phyloP scores from a whole-genome alignment of 2,113 vertebrate genomes.

The Chascanopsetta lugubris region DNA sequence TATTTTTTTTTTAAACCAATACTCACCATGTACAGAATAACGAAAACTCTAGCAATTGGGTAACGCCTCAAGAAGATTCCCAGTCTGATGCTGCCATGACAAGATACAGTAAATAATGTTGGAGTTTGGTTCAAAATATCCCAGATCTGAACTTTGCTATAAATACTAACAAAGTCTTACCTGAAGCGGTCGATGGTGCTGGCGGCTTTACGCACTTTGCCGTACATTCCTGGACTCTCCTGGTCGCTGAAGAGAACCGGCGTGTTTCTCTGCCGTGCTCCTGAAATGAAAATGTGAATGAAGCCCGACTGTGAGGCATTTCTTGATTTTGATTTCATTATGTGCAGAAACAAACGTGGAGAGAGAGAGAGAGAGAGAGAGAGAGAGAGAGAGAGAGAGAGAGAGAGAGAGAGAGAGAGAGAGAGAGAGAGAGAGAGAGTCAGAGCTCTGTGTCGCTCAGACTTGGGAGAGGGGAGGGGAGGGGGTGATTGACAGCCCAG shows the following conservation, averaged over 20 bases:
- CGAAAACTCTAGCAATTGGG: conserved; percentile 92
- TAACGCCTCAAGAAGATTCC: conserved; percentile 97
- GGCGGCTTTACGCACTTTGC: conserved; percentile 93
- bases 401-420: too few relatives aligned
- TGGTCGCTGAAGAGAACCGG: conserved; percentile 91
- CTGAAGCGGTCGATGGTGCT: conserved; percentile 96
- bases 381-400: too few relatives aligned
- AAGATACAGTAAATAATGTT: background rate
- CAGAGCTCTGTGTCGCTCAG: too few relatives aligned
- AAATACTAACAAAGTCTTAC: conserved; percentile 75
- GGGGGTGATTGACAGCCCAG: too few relatives aligned
- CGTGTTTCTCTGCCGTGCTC: conserved; percentile 88
- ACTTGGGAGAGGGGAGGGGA: too few relatives aligned
- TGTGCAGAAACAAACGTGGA: too few relatives aligned
- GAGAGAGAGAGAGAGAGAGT: too few relatives aligned
- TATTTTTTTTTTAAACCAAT: background rate
- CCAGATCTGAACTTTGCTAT: too few relatives aligned
- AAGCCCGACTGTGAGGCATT: too few relatives aligned
- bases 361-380: too few relatives aligned
- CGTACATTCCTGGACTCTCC: conserved; percentile 87
- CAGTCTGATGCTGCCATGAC: conserved; percentile 88
- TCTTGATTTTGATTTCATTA: too few relatives aligned
- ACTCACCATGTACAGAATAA: conserved; percentile 98
- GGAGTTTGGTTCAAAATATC: too few relatives aligned
- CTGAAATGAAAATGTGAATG: conserved; percentile 77